These are phyloP conservation scores for Sebastes taczanowskii DNA, from an alignment of 2,797 vertebrate species.

Conservation along the genomic window DNA sequence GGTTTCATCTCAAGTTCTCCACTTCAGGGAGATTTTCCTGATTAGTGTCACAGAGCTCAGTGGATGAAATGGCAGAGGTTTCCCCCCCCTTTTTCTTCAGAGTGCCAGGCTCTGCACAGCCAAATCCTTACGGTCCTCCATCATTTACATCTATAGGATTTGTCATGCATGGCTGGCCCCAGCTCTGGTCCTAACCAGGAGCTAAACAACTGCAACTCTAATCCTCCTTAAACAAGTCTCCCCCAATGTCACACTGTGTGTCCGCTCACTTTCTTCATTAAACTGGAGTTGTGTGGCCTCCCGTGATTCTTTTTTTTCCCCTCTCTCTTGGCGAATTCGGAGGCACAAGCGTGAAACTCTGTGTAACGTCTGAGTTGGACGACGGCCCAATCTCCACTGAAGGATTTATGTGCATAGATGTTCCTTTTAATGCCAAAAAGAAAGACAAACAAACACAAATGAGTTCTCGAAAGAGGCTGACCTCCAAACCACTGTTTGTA, in stretches of 20 bases:
- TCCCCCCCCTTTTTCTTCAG: not conserved
- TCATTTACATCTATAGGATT: constrained; percentile 60
- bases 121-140: constrained; percentile 34
- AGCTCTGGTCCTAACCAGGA: constrained; percentile 42
- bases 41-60: constrained; percentile 67
- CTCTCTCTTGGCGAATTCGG: constrained; percentile 32
- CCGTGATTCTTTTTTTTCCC: not conserved
- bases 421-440: constrained; percentile 42
- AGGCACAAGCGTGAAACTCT: constrained; percentile 61
- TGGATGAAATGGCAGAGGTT: constrained; percentile 43
- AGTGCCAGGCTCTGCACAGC: constrained; percentile 30
- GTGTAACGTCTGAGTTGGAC: constrained; percentile 48
- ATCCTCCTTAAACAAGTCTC: constrained; percentile 70
- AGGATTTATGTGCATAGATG: constrained; percentile 55
- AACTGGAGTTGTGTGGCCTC: constrained; percentile 42
- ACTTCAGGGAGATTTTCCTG: constrained; percentile 71
- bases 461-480: constrained; percentile 6
- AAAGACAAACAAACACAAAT: constrained; percentile 56
- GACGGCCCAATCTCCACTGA: constrained; percentile 38
- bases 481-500: constrained; percentile 30
- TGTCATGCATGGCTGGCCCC: constrained; percentile 53
- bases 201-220: constrained; percentile 67
- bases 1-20: constrained; percentile 71
- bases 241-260: constrained; percentile 65
- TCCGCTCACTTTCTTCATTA: constrained; percentile 70